Conservation (phyloP, 2,888 invertebrate genomes). For the Spodoptera exigua region DNA sequence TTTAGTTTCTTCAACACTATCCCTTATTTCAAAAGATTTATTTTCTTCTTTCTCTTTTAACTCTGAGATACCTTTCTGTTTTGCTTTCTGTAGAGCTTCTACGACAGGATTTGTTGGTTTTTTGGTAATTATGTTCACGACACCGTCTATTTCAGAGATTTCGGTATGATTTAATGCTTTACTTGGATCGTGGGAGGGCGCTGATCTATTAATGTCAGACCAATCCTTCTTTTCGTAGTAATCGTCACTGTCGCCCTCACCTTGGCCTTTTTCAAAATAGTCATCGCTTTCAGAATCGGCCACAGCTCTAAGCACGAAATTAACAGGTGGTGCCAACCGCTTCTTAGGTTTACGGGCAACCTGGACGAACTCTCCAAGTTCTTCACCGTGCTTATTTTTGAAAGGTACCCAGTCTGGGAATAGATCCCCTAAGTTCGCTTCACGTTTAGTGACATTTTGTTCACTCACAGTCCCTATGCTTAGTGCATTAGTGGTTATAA, state of each 20-base stretch:
- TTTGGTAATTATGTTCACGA: slow-evolving; percentile 76
- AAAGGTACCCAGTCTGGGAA: slow-evolving; percentile 86
- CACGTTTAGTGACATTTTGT: slow-evolving; percentile 75
- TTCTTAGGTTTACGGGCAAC: slow-evolving; percentile 76
- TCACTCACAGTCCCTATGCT: slow-evolving; percentile 76
- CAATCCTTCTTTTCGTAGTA: slow-evolving; percentile 83
- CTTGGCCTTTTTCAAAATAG: slow-evolving; percentile 76
- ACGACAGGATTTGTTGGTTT: slow-evolving; percentile 57
- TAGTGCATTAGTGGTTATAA: slow-evolving; percentile 66
- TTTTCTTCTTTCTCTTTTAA: slow-evolving; percentile 32
- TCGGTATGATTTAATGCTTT: slow-evolving; percentile 63
- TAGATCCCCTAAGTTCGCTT: slow-evolving; percentile 68
- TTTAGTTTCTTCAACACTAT: not conserved
- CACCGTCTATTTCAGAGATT: slow-evolving; percentile 78
- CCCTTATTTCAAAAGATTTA: slow-evolving; percentile 1
- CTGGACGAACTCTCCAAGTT: slow-evolving; percentile 78
- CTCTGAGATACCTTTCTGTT: slow-evolving; percentile 36
- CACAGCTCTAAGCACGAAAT: slow-evolving; percentile 75
- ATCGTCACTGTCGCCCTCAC: slow-evolving; percentile 76
- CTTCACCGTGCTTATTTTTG: slow-evolving; percentile 81
- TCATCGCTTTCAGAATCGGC: slow-evolving; percentile 78
- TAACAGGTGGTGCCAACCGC: slow-evolving; percentile 78
- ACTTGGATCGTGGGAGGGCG: slow-evolving; percentile 43
- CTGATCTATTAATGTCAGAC: slow-evolving; percentile 74
- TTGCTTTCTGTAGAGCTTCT: slow-evolving; percentile 54